These are phyloP conservation scores for Alviniconcha marisindica DNA, from an alignment of 1,140 invertebrate species.

Conservation along the genomic window DNA sequence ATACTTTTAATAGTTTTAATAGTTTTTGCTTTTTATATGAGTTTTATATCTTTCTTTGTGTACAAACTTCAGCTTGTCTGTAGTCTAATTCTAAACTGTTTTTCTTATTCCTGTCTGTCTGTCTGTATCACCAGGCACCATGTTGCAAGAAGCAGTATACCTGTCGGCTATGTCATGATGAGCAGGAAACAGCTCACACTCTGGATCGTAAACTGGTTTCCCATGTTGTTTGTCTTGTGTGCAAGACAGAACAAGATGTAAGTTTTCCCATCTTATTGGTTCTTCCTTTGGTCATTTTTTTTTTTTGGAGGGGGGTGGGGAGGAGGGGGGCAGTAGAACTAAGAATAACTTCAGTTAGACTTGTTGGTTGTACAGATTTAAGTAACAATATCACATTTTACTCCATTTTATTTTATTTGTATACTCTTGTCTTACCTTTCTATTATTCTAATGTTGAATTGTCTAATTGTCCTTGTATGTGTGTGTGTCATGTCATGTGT, in stretches of 20 bases:
- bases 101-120: neutral
- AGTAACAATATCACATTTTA: neutral
- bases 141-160: conserved; percentile 92
- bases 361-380: neutral
- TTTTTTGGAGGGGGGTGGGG: no score
- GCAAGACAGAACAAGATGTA: conserved; percentile 88
- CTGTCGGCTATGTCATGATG: conserved; percentile 92
- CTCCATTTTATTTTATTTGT: no score
- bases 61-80: neutral
- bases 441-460: neutral
- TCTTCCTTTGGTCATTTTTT: neutral
- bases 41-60: neutral
- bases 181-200: conserved; percentile 85
- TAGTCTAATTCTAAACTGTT: neutral
- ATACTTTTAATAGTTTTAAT: neutral
- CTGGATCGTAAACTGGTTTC: conserved; percentile 88
- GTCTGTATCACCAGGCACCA: conserved; percentile 81
- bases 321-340: no score
- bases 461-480: neutral
- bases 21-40: neutral
- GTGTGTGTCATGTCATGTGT: no score
- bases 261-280: neutral
- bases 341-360: conserved; percentile 25
- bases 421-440: neutral
- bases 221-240: conserved; percentile 88